phyloP scores from a whole-genome alignment of 2,888 invertebrate species.

The Plebejus anna region DNA sequence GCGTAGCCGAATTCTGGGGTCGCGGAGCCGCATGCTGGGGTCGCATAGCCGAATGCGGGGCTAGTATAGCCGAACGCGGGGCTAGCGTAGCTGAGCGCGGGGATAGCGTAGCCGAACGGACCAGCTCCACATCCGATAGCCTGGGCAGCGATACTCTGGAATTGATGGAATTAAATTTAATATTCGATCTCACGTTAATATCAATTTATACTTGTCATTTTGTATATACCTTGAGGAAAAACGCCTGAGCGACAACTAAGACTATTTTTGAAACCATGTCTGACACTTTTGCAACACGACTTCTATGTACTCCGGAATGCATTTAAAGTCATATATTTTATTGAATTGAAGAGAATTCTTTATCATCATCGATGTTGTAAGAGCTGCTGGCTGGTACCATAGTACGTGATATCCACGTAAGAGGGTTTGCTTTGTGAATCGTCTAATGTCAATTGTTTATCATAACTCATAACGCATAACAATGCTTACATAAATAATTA shows the following conservation, averaged over 20 bases:
- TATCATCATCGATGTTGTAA: constrained; percentile 14
- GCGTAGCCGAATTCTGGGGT: neutral
- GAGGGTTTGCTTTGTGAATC: neutral
- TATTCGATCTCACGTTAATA: neutral
- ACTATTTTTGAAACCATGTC: constrained; percentile 10
- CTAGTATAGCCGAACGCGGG: neutral
- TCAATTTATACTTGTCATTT: neutral
- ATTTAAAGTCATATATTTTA: neutral
- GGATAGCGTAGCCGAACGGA: neutral
- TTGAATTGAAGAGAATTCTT: neutral
- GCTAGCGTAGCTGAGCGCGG: too few species aligned
- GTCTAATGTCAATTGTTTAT: neutral
- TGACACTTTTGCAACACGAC: neutral
- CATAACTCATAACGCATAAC: neutral
- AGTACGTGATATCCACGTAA: neutral
- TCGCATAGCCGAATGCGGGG: neutral
- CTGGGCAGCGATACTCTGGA: constrained; percentile 13
- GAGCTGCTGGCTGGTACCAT: neutral
- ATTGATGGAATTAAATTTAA: neutral
- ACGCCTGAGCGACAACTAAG: neutral
- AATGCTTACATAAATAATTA: neutral
- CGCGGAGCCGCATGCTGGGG: neutral
- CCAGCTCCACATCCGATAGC: neutral
- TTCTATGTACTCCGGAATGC: neutral
- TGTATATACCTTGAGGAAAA: neutral